Evolutionary conservation across 1,140 invertebrate species (phyloP), one percentile per base, ranked within the genome.

Genomic region (Spodoptera frugiperda): DNA sequence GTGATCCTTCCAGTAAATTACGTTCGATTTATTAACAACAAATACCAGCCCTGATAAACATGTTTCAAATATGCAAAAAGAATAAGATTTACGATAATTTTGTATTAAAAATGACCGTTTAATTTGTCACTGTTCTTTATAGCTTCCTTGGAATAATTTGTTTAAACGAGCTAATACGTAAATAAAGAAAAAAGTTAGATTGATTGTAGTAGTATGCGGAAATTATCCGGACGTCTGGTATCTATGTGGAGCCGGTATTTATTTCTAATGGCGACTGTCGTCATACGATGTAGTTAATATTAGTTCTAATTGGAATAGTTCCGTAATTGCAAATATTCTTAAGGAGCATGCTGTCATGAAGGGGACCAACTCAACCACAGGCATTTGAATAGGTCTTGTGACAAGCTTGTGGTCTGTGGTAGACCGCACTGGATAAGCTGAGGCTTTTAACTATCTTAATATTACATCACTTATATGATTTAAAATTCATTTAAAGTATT

Each of bases 231-330:
- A 54, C 48, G 46, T 54, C 21, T 53, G 48, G 67, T 33, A 70
- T 70, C 33, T 53, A 4, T 12, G 25, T 70, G 48, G 21, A 30
- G 21, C 48, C 67, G 49, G n/a, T 70, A 21, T n/a, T 30, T 54
- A 54, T 68, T 30, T 21, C 19, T 39, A 54, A 70, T 70, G 17
- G 48, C 67, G 25, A 11, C 51, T 25, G 8, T 30, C n/a, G 53
- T 67, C 46, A n/a, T 9, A 39, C 49, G 21, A 30, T 17, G 11
- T 25, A 25, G 14, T 21, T 44, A 51, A 21, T 33, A 70, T 70
- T 54, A 17, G 53, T 57, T 71, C 11, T 57, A 57, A 51, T 46
- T 72, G 53, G 54, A 17, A 57, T 72, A 48, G 39, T 72, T 54
- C 46, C 25, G 17, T 70, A 51, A 70, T 55, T 25, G 11, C 1